Base-by-base conservation (phyloP, 2,797 vertebrate species). In the Alfaro cultratus region DNA sequence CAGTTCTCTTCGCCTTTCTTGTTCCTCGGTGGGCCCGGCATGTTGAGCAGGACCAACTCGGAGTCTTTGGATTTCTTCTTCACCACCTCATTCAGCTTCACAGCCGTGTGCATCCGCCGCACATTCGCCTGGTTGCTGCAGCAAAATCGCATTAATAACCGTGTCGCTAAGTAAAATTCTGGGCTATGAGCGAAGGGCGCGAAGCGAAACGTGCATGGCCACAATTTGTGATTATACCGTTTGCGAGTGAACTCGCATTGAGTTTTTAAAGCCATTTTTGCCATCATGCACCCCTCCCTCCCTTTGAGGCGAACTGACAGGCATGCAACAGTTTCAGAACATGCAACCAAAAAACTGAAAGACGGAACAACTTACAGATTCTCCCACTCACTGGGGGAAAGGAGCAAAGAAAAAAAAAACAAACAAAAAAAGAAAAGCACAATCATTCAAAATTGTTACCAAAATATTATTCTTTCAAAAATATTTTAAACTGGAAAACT, bases 1-100 rank as follows among this genome's bases (percentile, higher is more conserved):
- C 98, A 99, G 93, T 99, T 99, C 92, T 98, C 97, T 0, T 99
- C 97, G 0, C 98, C 98, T 83, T 97, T 96, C 79, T 94, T 97
- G 93, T 95, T 98, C 89, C 93, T 97, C 0, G 98, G 98, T 2
- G 98, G 98, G 34, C 98, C 98, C 0, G 98, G 98, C 98, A 99
- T 99, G 94, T 99, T 99, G 82, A 99, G 94, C 87, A 99, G 91
- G 62, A 99, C 98, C 71, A 99, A 96, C 77, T 98, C 95, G 13
- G 98, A 97, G 0, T 96, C 82, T 34, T 96, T 93, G 68, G 98
- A 99, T 84, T 97, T 98, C 80, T 94, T 96, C 71, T 97, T 95
- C 45, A 99, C 95, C 4, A 92, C 96, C 46, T 95, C 96, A 4
- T 97, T 97, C 74, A 98, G 93, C 90, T 94, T 97, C 73, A 97